phyloP scores from a whole-genome alignment of 2,113 vertebrate species.

The Sylvilagus bachmani region DNA sequence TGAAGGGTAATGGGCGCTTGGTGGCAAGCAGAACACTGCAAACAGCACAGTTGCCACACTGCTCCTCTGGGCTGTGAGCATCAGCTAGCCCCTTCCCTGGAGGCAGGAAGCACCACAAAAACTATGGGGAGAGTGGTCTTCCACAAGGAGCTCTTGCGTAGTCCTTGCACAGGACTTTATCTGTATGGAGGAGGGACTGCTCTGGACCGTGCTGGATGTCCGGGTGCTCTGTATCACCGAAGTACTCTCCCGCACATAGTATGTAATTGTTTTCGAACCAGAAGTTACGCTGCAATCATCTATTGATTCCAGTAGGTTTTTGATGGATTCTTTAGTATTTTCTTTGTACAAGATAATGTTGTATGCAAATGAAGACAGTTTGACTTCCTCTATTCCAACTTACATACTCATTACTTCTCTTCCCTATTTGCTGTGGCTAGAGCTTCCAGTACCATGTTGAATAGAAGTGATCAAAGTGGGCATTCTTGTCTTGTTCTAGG shows the following conservation, averaged over 20 bases:
- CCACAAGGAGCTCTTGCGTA: not conserved
- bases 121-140: not conserved
- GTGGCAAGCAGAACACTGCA: not conserved
- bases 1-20: conserved; percentile 43
- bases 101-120: not conserved
- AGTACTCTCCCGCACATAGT: not conserved
- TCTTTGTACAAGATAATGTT: too few relatives aligned
- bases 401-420: too few relatives aligned
- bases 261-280: not conserved
- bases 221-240: not conserved
- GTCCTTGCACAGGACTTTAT: not conserved
- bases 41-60: conserved; percentile 6
- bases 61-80: not conserved
- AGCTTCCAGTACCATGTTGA: too few relatives aligned
- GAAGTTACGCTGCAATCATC: not conserved
- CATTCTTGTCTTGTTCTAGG: too few relatives aligned
- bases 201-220: not conserved
- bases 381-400: too few relatives aligned
- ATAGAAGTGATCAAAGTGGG: too few relatives aligned
- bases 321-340: too few relatives aligned
- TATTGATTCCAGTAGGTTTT: too few relatives aligned
- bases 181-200: not conserved
- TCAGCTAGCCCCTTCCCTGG: not conserved
- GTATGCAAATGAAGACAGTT: too few relatives aligned
- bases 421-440: too few relatives aligned